Percentiles rank a stretch among this genome's conserved stretches.
These are phyloP conservation scores for Automeris io DNA, from an alignment of 2,888 invertebrate species.

Conservation along the genomic window DNA sequence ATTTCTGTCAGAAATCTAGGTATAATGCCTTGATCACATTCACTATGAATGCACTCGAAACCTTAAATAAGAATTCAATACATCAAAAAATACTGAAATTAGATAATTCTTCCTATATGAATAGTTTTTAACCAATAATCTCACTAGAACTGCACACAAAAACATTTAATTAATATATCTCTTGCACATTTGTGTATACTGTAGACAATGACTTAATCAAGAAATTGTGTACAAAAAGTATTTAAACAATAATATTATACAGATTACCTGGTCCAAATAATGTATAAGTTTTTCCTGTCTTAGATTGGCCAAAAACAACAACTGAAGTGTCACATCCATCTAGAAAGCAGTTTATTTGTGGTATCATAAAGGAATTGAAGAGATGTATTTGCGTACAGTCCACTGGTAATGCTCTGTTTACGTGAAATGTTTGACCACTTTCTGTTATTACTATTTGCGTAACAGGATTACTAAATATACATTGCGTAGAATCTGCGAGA, in stretches of 20 bases:
- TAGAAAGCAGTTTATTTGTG: constrained; percentile 80
- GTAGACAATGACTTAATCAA: too few species aligned
- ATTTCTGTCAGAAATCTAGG: constrained; percentile 84
- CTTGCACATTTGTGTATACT: too few species aligned
- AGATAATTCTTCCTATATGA: too few species aligned
- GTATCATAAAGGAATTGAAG: constrained; percentile 80
- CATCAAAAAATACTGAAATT: too few species aligned
- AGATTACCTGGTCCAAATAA: constrained; percentile 82
- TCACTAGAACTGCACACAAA: too few species aligned
- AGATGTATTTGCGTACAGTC: constrained; percentile 80
- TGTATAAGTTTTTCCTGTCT: constrained; percentile 84
- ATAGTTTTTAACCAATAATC: too few species aligned
- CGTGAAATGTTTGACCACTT: constrained; percentile 76
- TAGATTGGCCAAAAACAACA: constrained; percentile 81
- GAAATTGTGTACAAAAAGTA: too few species aligned
- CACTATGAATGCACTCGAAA: constrained; percentile 76
- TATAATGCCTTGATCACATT: constrained; percentile 83
- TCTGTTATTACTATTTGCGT: constrained; percentile 78
- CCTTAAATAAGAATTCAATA: constrained; percentile 38
- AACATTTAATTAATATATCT: too few species aligned
- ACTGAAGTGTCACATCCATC: constrained; percentile 87
- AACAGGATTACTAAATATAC: constrained; percentile 77
- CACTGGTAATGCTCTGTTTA: constrained; percentile 70
- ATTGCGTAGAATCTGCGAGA: constrained; percentile 72
- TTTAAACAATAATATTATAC: too few species aligned